Conservation (phyloP, 2,888 invertebrate species). For the Creontiades dilutus region DNA sequence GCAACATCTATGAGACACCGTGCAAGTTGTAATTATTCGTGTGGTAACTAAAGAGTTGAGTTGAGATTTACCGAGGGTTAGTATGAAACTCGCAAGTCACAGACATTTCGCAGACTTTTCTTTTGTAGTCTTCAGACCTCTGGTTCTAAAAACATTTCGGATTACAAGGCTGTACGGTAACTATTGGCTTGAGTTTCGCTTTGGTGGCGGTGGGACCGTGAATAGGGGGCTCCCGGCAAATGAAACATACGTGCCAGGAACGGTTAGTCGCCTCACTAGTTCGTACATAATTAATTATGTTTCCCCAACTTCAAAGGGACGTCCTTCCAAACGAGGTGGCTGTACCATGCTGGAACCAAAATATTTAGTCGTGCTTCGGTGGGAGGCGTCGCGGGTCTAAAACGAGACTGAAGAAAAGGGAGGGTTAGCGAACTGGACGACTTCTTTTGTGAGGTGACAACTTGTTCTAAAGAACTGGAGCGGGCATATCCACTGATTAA, state of each 20-base stretch:
- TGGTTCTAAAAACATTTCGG: no score
- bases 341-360: neutral
- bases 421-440: neutral
- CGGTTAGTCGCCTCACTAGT: constrained; percentile 65
- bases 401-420: neutral
- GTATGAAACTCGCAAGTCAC: no score
- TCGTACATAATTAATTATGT: constrained; percentile 64
- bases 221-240: neutral
- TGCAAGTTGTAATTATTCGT: no score
- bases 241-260: constrained; percentile 40
- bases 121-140: no score
- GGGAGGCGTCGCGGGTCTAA: neutral
- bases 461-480: neutral
- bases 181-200: no score
- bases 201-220: neutral
- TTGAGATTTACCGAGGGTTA: no score
- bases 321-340: neutral
- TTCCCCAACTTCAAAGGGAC: constrained; percentile 46
- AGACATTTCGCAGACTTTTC: no score
- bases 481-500: no score
- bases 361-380: neutral
- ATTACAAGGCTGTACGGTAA: no score
- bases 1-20: no score
- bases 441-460: neutral
- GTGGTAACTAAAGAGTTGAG: no score